Percentiles rank a stretch among this genome's conserved stretches.
Conservation (phyloP, 2,888 invertebrate species). For the Megaustenia siamemsis region DNA sequence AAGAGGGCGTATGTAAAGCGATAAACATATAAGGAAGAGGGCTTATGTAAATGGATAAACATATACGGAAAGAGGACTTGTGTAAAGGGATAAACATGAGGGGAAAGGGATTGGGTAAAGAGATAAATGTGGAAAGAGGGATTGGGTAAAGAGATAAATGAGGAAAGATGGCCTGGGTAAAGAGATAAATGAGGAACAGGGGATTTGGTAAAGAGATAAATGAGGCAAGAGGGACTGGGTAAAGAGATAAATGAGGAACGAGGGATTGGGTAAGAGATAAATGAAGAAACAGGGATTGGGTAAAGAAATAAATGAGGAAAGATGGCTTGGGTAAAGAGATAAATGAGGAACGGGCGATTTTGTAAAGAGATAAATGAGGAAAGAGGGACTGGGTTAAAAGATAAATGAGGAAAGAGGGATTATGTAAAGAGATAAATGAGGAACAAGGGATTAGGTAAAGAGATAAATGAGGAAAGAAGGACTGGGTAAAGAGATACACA, state of each 20-base stretch:
- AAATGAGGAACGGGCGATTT: too few relatives aligned
- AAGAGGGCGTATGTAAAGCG: too few relatives aligned
- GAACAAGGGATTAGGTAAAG: neutral
- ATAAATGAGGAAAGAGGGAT: neutral
- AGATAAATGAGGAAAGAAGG: too few relatives aligned
- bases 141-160: neutral
- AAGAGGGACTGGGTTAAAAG: neutral
- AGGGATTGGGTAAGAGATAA: neutral
- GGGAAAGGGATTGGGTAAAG: neutral
- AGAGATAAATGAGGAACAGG: neutral
- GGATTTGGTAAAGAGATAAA: too few relatives aligned
- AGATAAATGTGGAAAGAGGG: neutral
- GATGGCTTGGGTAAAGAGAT: too few relatives aligned
- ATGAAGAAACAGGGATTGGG: neutral
- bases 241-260: neutral
- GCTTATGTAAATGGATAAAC: too few relatives aligned
- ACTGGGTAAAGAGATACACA: too few relatives aligned
- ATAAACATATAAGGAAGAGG: too few relatives aligned
- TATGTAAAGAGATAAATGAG: neutral
- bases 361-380: too few relatives aligned
- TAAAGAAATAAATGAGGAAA: too few relatives aligned
- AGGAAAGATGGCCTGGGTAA: neutral
- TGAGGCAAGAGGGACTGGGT: neutral
- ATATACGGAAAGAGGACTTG: too few relatives aligned
- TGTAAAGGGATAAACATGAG: neutral